Evolutionary conservation across 1,140 invertebrate genomes (phyloP).

Genomic region (Formica selysi): DNA sequence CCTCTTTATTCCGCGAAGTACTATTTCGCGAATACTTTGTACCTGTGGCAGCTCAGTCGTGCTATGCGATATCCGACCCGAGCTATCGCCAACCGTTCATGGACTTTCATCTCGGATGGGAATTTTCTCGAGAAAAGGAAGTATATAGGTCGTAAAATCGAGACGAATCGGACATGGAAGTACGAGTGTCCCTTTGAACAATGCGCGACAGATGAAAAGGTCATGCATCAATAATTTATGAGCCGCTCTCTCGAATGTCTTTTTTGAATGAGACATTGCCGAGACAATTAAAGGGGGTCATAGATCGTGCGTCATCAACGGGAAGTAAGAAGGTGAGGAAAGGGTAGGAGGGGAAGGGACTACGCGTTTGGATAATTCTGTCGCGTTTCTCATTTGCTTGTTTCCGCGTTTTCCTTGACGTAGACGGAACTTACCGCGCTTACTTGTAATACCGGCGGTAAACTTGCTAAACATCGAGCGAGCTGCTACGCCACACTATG

Average conservation of each 20-base stretch:
- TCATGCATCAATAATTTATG: constrained; percentile 64
- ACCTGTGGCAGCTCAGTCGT: neutral
- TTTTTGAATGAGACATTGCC: neutral
- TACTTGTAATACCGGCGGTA: constrained; percentile 12
- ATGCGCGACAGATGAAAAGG: constrained; percentile 25
- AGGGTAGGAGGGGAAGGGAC: too few relatives aligned
- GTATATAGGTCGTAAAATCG: constrained; percentile 60
- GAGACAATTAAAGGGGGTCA: constrained; percentile 45
- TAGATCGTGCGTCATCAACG: neutral
- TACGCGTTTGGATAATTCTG: constrained; percentile 9
- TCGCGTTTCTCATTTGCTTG: constrained; percentile 13
- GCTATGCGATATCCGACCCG: neutral
- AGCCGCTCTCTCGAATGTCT: constrained; percentile 15
- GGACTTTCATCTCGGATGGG: constrained; percentile 16
- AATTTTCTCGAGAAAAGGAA: constrained; percentile 60
- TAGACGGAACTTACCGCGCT: neutral
- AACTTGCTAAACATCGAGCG: constrained; percentile 34
- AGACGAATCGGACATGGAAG: constrained; percentile 22
- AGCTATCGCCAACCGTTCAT: constrained; percentile 32
- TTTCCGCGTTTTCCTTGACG: constrained; percentile 11
- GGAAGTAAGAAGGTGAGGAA: neutral
- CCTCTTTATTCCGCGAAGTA: neutral
- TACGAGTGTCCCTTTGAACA: constrained; percentile 50
- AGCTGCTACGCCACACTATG: neutral
- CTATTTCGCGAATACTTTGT: constrained; percentile 57